Percentiles rank a stretch among this genome's conserved stretches.
These are phyloP conservation scores for Mirounga angustirostris DNA, from an alignment of 2,113 vertebrate species.

Conservation along the genomic window DNA sequence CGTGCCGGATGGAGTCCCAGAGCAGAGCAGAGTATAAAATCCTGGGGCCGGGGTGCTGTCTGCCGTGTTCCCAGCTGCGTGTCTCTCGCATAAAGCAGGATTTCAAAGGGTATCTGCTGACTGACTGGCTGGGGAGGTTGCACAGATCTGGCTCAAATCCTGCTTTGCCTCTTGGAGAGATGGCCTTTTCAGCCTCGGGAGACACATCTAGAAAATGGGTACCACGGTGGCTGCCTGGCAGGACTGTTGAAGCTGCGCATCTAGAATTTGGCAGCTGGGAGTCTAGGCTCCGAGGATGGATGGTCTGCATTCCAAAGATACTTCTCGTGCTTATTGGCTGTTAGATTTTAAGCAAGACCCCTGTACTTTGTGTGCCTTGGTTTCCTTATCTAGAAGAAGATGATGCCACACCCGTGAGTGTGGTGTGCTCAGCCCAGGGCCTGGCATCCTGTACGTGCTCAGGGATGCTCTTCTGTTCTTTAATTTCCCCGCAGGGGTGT, in stretches of 20 bases:
- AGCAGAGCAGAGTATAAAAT: not conserved
- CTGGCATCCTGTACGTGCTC: not conserved
- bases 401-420: no score
- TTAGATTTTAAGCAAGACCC: not conserved
- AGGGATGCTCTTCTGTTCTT: not conserved
- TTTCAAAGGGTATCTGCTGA: not conserved
- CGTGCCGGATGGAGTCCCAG: no score
- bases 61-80: fast-evolving
- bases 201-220: not conserved
- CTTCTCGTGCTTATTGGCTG: not conserved
- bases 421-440: not conserved
- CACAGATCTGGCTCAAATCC: not conserved
- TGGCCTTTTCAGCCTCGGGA: not conserved
- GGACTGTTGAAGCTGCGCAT: not conserved
- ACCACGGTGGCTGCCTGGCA: no score
- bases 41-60: not conserved
- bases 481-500: not conserved
- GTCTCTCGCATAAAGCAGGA: no score
- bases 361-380: not conserved
- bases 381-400: not conserved
- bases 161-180: not conserved
- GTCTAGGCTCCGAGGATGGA: not conserved
- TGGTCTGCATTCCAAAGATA: not conserved
- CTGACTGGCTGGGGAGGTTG: not conserved
- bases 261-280: not conserved